Percentiles rank a stretch among this genome's conserved stretches.
These are phyloP conservation scores for Disparrhopalites patrizii DNA, from an alignment of 2,888 invertebrate genomes.

Conservation along the genomic window DNA sequence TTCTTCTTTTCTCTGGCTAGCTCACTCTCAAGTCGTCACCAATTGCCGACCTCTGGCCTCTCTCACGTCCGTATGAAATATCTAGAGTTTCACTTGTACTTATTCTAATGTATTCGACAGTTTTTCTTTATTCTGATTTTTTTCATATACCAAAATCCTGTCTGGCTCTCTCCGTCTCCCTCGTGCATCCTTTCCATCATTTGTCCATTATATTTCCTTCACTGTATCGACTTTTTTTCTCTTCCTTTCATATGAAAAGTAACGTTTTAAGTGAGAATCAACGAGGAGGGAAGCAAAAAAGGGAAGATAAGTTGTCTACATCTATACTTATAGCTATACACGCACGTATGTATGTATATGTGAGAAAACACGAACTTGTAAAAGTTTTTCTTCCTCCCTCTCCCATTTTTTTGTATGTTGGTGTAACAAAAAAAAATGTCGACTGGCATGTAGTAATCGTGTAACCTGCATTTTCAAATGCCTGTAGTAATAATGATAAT, in stretches of 20 bases:
- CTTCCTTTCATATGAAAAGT: background rate
- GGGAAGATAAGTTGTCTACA: no score
- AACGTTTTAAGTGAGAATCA: background rate
- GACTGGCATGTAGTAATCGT: no score
- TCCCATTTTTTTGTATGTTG: no score
- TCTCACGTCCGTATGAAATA: slow-evolving; percentile 36
- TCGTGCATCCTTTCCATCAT: background rate
- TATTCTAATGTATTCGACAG: background rate
- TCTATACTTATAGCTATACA: no score
- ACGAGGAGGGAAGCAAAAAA: background rate
- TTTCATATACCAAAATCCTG: slow-evolving; percentile 5
- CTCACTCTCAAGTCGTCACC: slow-evolving; percentile 14
- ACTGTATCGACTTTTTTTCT: background rate
- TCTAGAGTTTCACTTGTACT: slow-evolving; percentile 23
- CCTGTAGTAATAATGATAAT: slow-evolving; percentile 1
- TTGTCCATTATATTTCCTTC: background rate
- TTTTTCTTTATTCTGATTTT: background rate
- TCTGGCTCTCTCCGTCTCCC: background rate
- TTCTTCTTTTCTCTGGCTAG: background rate
- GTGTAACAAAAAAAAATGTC: no score
- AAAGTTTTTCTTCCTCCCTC: no score
- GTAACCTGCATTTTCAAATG: background rate
- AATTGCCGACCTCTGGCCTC: slow-evolving; percentile 41
- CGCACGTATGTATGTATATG: no score
- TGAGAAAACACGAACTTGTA: no score